A percentile compares a stretch with the other conserved stretches of the same genome.
Conservation (phyloP, 2,888 invertebrate genomes). For the Volucella zonaria region DNA sequence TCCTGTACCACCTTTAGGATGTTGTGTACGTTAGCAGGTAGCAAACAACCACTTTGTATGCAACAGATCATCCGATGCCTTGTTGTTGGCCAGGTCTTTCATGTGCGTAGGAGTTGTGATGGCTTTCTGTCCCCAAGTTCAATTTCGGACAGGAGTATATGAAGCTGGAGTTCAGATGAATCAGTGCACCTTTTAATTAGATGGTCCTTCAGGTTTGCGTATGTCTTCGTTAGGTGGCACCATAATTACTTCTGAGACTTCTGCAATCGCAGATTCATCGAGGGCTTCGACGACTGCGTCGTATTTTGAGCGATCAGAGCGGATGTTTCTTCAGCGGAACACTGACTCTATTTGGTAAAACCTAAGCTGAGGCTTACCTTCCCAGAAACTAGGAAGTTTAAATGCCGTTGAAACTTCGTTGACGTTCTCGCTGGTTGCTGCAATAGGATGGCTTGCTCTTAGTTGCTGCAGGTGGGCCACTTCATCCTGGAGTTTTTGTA, state of each 20-base stretch:
- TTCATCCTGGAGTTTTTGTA: constrained; percentile 1
- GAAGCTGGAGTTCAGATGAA: not conserved
- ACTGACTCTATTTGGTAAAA: not conserved
- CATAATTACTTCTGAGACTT: constrained; percentile 1
- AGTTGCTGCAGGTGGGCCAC: not conserved
- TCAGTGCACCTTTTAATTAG: not conserved
- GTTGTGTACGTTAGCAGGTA: not conserved
- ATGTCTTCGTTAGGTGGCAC: not conserved
- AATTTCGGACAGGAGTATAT: not conserved
- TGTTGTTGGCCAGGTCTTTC: not conserved
- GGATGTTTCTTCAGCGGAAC: no score
- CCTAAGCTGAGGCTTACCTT: not conserved
- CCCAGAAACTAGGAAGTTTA: not conserved
- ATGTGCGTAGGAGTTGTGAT: constrained; percentile 4
- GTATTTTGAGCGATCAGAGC: not conserved
- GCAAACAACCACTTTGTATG: constrained; percentile 3
- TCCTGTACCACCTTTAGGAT: no score
- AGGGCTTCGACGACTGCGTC: not conserved
- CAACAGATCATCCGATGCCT: constrained; percentile 5
- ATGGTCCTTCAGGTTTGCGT: not conserved
- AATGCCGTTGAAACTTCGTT: not conserved
- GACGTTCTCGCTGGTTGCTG: not conserved
- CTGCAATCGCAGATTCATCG: not conserved
- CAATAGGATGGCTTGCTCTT: not conserved
- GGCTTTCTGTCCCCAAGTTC: not conserved